phyloP scores from a whole-genome alignment of 1,140 invertebrate genomes.

The Paraescarpia echinospica region DNA sequence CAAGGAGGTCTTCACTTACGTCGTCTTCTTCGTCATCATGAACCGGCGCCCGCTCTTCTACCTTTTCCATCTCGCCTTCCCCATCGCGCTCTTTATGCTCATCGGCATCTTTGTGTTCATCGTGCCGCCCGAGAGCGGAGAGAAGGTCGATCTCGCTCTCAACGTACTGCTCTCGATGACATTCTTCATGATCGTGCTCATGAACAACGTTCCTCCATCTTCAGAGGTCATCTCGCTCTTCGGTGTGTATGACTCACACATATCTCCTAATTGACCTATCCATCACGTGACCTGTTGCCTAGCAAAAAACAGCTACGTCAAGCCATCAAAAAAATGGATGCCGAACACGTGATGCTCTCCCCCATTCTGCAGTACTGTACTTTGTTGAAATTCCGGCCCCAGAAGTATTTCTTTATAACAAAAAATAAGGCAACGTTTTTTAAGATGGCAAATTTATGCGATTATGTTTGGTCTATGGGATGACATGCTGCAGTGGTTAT shows the following conservation, averaged over 20 bases:
- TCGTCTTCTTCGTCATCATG: background rate
- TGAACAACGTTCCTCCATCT: background rate
- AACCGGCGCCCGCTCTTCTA: background rate
- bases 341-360: too few species aligned
- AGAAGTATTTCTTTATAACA: too few species aligned
- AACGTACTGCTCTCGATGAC: background rate
- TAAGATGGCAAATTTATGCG: too few species aligned
- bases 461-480: too few species aligned
- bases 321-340: too few species aligned
- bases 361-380: too few species aligned
- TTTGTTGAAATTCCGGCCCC: too few species aligned
- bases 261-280: too few species aligned
- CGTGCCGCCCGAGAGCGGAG: constrained; percentile 3
- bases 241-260: background rate
- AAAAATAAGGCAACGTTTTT: too few species aligned
- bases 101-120: background rate
- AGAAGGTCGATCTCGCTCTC: background rate
- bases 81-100: background rate
- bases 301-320: too few species aligned
- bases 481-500: too few species aligned
- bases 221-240: constrained; percentile 5
- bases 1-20: background rate
- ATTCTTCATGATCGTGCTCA: constrained; percentile 6
- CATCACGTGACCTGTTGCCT: too few species aligned
- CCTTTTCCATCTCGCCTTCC: background rate